phyloP scores from a whole-genome alignment of 2,888 invertebrate species.

The Chrysomela aeneicollis region DNA sequence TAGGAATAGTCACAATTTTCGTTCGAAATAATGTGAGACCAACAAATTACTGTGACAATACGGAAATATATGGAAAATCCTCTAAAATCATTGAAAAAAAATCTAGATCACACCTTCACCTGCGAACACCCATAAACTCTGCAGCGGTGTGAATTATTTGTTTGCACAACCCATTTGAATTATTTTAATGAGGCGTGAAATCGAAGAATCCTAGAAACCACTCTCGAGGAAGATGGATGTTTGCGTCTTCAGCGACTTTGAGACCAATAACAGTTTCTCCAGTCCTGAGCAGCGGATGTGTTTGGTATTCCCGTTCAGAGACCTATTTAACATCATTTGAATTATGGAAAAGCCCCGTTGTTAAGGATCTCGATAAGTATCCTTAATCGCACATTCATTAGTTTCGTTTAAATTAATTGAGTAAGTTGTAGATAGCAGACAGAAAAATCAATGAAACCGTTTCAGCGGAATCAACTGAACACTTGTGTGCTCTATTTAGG shows the following conservation, averaged over 20 bases:
- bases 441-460: conserved; percentile 24
- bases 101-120: no score
- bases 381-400: conserved; percentile 30
- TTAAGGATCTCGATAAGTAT: conserved; percentile 32
- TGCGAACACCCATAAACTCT: background rate
- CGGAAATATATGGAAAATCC: no score
- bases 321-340: conserved; percentile 27
- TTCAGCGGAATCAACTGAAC: conserved; percentile 21
- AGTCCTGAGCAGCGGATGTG: conserved; percentile 20
- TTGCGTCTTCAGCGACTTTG: background rate
- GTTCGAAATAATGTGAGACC: no score
- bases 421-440: conserved; percentile 32
- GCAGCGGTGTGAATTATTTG: background rate
- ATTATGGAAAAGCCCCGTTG: conserved; percentile 35
- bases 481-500: conserved; percentile 33
- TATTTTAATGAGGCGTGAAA: conserved; percentile 5
- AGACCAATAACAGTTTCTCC: conserved; percentile 17
- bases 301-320: conserved; percentile 17
- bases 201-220: background rate
- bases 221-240: conserved; percentile 6
- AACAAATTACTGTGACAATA: no score
- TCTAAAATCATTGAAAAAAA: no score
- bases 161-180: background rate
- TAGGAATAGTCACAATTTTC: no score
- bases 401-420: conserved; percentile 33